Evolutionary conservation across 2,113 vertebrate species (phyloP), one percentile per base, ranked within the genome.

Genomic region (Aptenodytes forsteri): DNA sequence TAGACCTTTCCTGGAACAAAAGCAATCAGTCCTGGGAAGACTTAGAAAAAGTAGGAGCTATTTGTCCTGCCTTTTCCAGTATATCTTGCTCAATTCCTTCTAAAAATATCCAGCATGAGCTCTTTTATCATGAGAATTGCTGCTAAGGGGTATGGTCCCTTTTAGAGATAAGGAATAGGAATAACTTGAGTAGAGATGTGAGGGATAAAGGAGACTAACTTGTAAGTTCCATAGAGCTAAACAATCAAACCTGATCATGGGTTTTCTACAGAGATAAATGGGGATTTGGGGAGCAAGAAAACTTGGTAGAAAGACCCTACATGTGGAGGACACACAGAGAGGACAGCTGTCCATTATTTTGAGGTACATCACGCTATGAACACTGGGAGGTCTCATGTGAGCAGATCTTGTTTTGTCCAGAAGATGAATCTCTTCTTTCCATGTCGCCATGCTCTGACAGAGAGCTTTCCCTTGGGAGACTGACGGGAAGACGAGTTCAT

Each of bases 401-500:
- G 27, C 15, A 55, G 47, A 70, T 5, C 34, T 36, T 1, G 0
- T 29, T 23, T 38, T 56, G 36, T 44, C 6, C 72, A 40, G 34
- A 91, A 13, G 2, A 21, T 36, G 32, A 77, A 32, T 4, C 5
- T 67, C 58, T 36, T 47, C 32, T 70, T 77, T 75, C n/a, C 25
- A 2, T 9, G 3, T 38, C 7, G 0, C 22, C 22, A 0, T 36
- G 22, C 25, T 44, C 80, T 70, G 18, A 42, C 16, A 70, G 3
- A 71, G 22, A 94, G 4, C 2, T 78, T 87, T 75, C 27, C 16
- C 14, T 38, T 34, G 38, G 42, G 18, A 73, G 11, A 14, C 30
- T 19, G 27, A 14, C 2, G 9, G 6, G 1, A 65, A 89, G n/a
- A 44, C 0, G 1, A 73, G 29, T 17, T 75, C 2, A 4, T 30